These are phyloP conservation scores for Caenorhabditis sp. DNA, from an alignment of 2,888 invertebrate species.

Conservation along the genomic window DNA sequence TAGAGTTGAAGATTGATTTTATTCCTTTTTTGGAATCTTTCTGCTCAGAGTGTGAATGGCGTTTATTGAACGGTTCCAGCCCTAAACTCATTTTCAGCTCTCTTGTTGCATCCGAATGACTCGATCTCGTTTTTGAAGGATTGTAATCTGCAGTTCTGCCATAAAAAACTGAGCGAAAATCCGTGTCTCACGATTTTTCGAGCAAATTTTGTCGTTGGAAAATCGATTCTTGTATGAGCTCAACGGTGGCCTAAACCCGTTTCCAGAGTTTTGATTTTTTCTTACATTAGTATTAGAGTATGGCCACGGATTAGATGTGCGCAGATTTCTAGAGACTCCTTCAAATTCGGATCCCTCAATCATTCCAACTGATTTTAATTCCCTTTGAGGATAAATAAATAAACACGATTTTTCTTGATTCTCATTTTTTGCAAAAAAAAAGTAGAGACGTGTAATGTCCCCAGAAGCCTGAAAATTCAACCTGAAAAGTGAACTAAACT, in stretches of 20 bases:
- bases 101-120: neutral
- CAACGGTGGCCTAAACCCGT: neutral
- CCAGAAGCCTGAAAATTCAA: too few species aligned
- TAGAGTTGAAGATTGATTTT: neutral
- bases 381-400: neutral
- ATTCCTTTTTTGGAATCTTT: neutral
- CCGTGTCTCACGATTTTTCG: neutral
- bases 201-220: neutral
- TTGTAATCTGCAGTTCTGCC: neutral
- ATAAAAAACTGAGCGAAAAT: neutral
- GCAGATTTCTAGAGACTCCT: neutral
- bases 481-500: too few species aligned
- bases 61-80: neutral
- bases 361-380: neutral
- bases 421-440: neutral
- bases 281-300: neutral
- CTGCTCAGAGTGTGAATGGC: neutral
- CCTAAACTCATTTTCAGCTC: neutral
- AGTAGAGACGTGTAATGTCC: neutral
- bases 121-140: neutral
- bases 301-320: slow-evolving; percentile 29
- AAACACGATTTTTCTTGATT: neutral
- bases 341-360: neutral
- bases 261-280: neutral
- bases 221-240: neutral